Conservation (phyloP, 2,113 vertebrate species). For the Atrichornis clamosus region DNA sequence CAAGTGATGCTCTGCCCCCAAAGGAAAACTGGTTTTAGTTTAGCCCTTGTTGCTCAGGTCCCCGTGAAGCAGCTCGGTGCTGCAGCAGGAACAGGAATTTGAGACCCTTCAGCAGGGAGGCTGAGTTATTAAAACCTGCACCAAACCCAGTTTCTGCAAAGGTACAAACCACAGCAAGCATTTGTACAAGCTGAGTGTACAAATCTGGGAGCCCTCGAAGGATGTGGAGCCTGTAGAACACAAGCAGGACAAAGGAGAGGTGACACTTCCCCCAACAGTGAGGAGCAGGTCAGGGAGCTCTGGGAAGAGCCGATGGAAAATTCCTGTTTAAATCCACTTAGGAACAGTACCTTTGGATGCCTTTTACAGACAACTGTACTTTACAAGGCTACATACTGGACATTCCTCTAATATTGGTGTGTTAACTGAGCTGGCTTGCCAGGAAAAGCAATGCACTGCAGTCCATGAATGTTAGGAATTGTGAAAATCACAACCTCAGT, state of each 20-base stretch:
- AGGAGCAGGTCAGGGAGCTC: neutral
- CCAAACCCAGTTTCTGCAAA: neutral
- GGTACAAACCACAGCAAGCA: neutral
- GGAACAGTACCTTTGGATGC: neutral
- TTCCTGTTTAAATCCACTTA: neutral
- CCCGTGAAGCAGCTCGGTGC: rapidly evolving
- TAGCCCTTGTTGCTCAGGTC: neutral
- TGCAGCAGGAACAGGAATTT: neutral
- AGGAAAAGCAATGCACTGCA: neutral
- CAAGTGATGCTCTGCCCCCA: neutral
- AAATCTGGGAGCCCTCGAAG: neutral
- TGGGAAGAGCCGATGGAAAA: neutral
- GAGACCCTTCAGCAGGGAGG: neutral
- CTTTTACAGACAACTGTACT: neutral
- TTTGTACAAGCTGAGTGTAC: too few relatives aligned
- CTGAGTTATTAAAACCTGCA: neutral
- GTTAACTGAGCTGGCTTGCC: neutral
- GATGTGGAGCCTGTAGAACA: neutral
- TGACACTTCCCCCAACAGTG: neutral
- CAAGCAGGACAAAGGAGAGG: neutral
- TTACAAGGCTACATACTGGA: neutral
- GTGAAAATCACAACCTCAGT: neutral
- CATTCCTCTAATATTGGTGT: too few relatives aligned
- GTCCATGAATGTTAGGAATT: rapidly evolving
- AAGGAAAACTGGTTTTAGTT: neutral